Percentiles rank a stretch among this genome's conserved stretches.
Conservation (phyloP, 2,113 vertebrate species). For the Strix aluco region DNA sequence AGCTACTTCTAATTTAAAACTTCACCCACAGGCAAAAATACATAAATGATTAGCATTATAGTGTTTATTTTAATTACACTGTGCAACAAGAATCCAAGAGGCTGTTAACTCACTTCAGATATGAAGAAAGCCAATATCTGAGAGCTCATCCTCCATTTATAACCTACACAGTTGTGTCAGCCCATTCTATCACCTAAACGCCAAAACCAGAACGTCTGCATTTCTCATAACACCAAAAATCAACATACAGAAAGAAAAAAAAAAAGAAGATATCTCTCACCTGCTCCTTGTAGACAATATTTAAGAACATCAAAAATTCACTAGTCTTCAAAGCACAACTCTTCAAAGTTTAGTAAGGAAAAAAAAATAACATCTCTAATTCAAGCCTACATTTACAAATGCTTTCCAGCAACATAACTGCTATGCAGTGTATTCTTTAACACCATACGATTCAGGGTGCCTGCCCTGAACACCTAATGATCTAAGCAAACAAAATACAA, state of each 20-base stretch:
- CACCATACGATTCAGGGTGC: accelerated
- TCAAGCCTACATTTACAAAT: neutral
- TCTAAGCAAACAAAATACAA: neutral
- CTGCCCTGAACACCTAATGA: neutral
- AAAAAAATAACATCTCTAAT: neutral
- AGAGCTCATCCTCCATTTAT: neutral
- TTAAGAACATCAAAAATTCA: neutral
- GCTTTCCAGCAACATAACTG: neutral
- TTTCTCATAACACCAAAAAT: neutral
- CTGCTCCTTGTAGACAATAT: neutral
- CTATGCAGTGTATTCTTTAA: neutral
- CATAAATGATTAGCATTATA: slow-evolving; percentile 62
- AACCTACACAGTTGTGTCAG: neutral
- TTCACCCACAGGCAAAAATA: slow-evolving; percentile 69
- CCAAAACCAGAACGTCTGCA: neutral
- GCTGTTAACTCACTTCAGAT: slow-evolving; percentile 41
- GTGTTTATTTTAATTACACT: slow-evolving; percentile 72
- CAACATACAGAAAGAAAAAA: neutral
- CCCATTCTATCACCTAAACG: neutral
- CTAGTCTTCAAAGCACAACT: neutral
- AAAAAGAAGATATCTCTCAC: neutral
- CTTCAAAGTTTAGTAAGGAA: neutral
- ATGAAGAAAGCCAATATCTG: neutral
- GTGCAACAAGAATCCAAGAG: slow-evolving; percentile 56
- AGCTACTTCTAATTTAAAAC: slow-evolving; percentile 66